Conservation (phyloP, 1,140 invertebrate genomes). For the Chionoecetes opilio region DNA sequence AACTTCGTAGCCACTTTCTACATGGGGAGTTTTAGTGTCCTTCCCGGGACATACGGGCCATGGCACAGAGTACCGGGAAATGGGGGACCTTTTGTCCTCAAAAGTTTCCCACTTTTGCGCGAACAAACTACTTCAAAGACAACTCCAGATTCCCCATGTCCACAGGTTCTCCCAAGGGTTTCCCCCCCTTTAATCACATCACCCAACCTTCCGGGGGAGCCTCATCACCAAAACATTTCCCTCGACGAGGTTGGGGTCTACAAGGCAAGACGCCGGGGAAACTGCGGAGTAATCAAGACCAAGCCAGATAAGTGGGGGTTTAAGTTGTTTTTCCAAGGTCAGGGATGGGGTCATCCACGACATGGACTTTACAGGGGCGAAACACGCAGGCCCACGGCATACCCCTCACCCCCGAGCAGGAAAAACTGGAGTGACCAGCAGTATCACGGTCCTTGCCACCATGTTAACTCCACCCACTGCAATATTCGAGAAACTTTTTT, state of each 20-base stretch:
- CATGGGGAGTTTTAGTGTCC: slow-evolving; percentile 23
- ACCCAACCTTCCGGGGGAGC: background rate
- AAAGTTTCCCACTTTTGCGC: slow-evolving; percentile 36
- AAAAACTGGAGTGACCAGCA: background rate
- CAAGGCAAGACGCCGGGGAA: slow-evolving; percentile 34
- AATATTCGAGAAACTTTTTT: background rate
- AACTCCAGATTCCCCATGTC: background rate
- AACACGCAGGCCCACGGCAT: too few species aligned
- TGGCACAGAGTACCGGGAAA: background rate
- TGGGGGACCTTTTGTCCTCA: slow-evolving; percentile 24
- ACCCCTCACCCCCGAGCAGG: too few species aligned
- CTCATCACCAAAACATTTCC: background rate
- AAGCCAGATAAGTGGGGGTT: slow-evolving; percentile 40
- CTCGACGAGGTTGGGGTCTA: slow-evolving; percentile 9
- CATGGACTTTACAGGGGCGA: background rate
- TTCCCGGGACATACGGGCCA: background rate
- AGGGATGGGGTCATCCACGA: slow-evolving; percentile 29
- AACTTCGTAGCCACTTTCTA: slow-evolving; percentile 31
- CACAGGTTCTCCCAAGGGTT: slow-evolving; percentile 31
- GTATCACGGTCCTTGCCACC: background rate
- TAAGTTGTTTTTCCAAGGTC: background rate
- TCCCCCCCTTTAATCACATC: background rate
- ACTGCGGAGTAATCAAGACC: background rate
- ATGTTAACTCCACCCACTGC: background rate
- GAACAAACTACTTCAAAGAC: background rate